phyloP scores from a whole-genome alignment of 2,797 vertebrate species.

The Perodicticus potto region DNA sequence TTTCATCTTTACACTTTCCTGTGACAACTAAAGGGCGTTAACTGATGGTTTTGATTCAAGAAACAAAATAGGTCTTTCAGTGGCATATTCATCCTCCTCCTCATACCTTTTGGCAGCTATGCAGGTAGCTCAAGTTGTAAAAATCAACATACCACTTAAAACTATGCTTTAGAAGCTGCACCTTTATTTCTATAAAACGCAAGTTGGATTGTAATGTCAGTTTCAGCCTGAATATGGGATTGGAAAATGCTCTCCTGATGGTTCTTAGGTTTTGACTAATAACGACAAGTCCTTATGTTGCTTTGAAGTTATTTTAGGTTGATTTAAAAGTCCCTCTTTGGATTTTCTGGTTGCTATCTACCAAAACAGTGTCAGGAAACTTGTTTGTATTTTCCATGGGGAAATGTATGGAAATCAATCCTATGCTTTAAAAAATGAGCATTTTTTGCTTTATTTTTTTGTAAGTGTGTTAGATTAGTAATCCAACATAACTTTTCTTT shows the following conservation, averaged over 20 bases:
- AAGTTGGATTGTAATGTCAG: background rate
- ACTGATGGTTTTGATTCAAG: conserved; percentile 1
- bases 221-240: background rate
- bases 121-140: background rate
- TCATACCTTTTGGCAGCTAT: background rate
- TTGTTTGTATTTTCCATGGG: conserved; percentile 44
- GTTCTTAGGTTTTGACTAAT: background rate
- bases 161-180: conserved; percentile 1
- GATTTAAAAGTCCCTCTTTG: background rate
- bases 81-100: background rate
- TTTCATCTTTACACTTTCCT: background rate
- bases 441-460: background rate
- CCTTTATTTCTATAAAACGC: background rate
- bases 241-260: background rate
- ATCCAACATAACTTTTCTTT: background rate
- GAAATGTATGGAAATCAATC: background rate
- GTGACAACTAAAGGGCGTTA: background rate
- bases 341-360: background rate
- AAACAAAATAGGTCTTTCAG: background rate
- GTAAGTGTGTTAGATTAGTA: conserved; percentile 1
- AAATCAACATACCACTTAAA: background rate
- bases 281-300: background rate
- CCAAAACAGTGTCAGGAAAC: background rate
- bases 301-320: conserved; percentile 28
- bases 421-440: background rate